Base-by-base conservation (phyloP, 2,797 vertebrate genomes). In the Yasuhikotakia modesta region DNA sequence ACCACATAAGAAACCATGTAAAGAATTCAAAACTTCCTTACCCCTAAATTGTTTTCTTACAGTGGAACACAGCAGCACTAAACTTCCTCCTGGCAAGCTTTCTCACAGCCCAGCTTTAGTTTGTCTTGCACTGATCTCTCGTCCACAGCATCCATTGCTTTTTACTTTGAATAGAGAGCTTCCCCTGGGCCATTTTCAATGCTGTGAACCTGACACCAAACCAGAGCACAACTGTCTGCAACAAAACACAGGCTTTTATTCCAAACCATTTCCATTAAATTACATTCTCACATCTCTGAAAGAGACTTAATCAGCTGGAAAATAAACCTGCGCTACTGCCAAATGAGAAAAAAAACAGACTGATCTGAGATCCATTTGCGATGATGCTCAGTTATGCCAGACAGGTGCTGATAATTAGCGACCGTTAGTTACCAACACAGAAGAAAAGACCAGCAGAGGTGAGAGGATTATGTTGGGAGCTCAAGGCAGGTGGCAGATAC, bases 381-480 rank as follows among this genome's bases (percentile, higher is more conserved):
- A 1, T n/a, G 21, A 50, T 30, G 19, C 19, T 52, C 30, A 21
- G 52, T 61, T 60, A 14, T 64, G 80, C 55, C 75, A 82, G 79
- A 75, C 80, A 84, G 83, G 81, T 84, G 74, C 70, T 81, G 74
- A 48, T 80, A 71, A 82, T 84, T 82, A 84, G 70, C 61, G 57
- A 70, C 55, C 68, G 66, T 78, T 76, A 84, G 50, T 76, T 60
- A 17, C 35, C 57, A 58, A 82, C 55, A 82, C 17, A 24, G 68
- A 60, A 52, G 21, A 52, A 43, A 46, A 17, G 68, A 35, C 58
- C 27, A 58, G 22, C 58, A 43, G 52, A 78, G 76, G 24, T 68
- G 61, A 19, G 14, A 39, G 69, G 55, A 57, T 68, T 76, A 58
- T 19, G 32, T 52, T 70, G 57, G 39, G 76, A 78, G 67, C 57